Evolutionary conservation across 2,797 vertebrate species (phyloP), one percentile per base, ranked within the genome.

Genomic region (Falco rusticolus): DNA sequence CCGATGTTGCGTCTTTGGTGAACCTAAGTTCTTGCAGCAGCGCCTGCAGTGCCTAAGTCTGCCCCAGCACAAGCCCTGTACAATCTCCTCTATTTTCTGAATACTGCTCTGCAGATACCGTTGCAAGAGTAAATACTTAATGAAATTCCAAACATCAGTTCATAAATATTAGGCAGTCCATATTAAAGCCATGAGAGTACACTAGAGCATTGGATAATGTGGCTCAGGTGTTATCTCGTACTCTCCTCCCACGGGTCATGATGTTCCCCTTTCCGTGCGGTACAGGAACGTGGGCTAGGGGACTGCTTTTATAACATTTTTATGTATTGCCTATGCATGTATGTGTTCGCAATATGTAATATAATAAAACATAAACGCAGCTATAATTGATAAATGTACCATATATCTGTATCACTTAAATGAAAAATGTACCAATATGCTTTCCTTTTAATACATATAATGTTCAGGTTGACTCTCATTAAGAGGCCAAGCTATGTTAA

Each of bases 261-360:
- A 19, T 2, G 16, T 22, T 83, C 78, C 48, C 26, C 19, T 17
- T 37, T 33, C 51, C 5, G 33, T 60, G 71, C 65, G 47, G 71
- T 12, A 9, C 9, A 22, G 79, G 53, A 65, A 69, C 1, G 20
- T 3, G 41, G 81, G 60, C 39, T 18, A 15, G 31, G 53, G 33
- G 24, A 59, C 18, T 4, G 34, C 28, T 83, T 87, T 33, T 14
- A 10, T 26, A 47, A 21, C 0, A 8, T 21, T 69, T 53, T 43
- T 28, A 6, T 1, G 20, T 1, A 43, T 1, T 33, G 9, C 63
- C 45, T 34, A 5, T 6, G 31, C 13, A 5, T 0, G 9, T 0
- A 4, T 6, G 8, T 10, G 29, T 17, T 29, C 63, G 54, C 10
- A 28, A 24, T 29, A 28, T 3, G 13, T 2, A 20, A 21, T 4